phyloP scores from a whole-genome alignment of 2,797 vertebrate species.

The Protonibea diacanthus region DNA sequence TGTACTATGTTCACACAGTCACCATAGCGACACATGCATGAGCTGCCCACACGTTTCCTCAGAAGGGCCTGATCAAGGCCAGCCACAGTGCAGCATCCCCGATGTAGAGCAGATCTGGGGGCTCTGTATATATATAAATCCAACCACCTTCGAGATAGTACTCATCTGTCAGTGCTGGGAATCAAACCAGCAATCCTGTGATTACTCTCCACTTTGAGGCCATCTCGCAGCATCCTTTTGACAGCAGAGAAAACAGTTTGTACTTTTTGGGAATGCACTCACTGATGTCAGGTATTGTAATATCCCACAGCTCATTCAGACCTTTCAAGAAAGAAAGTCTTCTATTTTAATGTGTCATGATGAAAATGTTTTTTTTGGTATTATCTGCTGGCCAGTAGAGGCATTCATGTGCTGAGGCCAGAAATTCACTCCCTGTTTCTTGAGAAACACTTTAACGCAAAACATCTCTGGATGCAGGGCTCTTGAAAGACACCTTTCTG shows the following conservation, averaged over 20 bases:
- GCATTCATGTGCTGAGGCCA: slow-evolving; percentile 4
- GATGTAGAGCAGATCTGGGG: background rate
- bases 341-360: slow-evolving; percentile 10
- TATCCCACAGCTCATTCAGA: background rate
- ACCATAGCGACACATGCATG: background rate
- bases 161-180: slow-evolving; percentile 31
- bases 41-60: background rate
- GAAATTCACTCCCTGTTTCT: slow-evolving; percentile 6
- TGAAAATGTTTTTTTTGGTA: slow-evolving; percentile 2
- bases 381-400: slow-evolving; percentile 1
- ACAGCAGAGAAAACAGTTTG: background rate
- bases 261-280: background rate
- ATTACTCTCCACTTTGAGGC: slow-evolving; percentile 4
- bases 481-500: background rate
- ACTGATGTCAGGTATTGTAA: background rate
- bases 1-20: background rate
- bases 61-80: slow-evolving; percentile 9
- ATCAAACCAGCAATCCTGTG: background rate
- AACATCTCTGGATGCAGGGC: background rate
- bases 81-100: slow-evolving; percentile 4
- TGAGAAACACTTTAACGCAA: background rate
- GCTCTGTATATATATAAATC: background rate
- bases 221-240: background rate
- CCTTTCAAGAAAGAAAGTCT: background rate
- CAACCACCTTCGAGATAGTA: slow-evolving; percentile 18